Base-by-base conservation (phyloP, 2,797 vertebrate genomes). In the Leptoclinus maculatus region DNA sequence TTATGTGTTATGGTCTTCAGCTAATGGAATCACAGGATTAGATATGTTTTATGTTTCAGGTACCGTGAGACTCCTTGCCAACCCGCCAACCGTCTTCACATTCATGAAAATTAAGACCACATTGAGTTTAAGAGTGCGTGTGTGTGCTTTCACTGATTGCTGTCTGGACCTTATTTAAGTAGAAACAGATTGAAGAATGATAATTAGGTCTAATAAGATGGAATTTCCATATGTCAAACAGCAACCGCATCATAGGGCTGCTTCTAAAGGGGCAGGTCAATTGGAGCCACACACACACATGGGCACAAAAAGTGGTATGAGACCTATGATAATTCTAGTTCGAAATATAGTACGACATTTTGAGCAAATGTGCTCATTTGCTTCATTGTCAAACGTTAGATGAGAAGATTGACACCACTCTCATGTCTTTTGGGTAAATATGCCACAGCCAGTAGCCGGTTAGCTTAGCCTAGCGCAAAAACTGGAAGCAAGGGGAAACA, bases 131-230 rank as follows among this genome's bases (percentile, higher is more conserved):
- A 65, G 76, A 62, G 82, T 72, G 47, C 67, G 54, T 74, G 75
- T 80, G 83, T 67, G 60, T 67, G 56, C n/a, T 60, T 87, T 86
- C 87, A 68, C 93, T 95, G 92, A 95, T 94, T 94, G 92, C 93
- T 93, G 89, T 89, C 93, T 94, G 94, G 94, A 93, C 90, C 88
- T 89, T 88, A 87, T 93, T 92, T 94, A 93, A 94, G 91, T 92
- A 92, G 91, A 92, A 95, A 92, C 93, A 94, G 93, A 95, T 94
- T 95, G 89, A 94, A 95, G 94, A 95, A 95, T 92, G 94, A 95
- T 96, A 95, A 96, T 95, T 94, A 94, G 89, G 67, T 76, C 91
- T 95, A 95, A 94, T 93, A 90, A 89, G 89, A 87, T 91, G 92
- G 94, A 95, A 95, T 94, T 94, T 93, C 79, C 89, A 83, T 41